These are phyloP conservation scores for Pararge aegeria DNA, from an alignment of 1,140 invertebrate genomes.

Conservation along the genomic window DNA sequence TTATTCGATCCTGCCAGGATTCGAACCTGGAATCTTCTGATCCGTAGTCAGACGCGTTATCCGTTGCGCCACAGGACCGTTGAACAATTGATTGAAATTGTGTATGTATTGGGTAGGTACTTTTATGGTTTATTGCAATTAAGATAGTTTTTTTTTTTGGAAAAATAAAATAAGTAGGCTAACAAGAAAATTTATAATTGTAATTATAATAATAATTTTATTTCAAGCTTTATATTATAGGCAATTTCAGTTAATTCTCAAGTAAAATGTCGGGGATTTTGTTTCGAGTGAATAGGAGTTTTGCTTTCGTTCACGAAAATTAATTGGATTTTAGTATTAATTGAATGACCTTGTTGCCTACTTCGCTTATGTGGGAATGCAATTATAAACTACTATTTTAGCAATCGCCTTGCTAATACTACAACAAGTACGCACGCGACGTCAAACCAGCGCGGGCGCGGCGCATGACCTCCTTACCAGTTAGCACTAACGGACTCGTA, in stretches of 20 bases:
- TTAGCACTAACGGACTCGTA: conserved; percentile 66
- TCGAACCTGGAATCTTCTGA: conserved; percentile 95
- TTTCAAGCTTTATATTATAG: too few relatives aligned
- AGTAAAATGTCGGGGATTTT: neutral
- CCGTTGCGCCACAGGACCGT: conserved; percentile 92
- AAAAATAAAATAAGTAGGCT: too few relatives aligned
- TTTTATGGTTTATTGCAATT: too few relatives aligned
- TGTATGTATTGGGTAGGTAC: too few relatives aligned
- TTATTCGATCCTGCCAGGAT: conserved; percentile 90
- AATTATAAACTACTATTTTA: conserved; percentile 46
- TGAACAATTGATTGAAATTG: neutral
- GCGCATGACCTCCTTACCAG: conserved; percentile 61
- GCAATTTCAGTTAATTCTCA: too few relatives aligned
- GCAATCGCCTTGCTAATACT: conserved; percentile 48
- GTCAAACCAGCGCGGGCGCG: conserved; percentile 18
- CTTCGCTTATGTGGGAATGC: conserved; percentile 28
- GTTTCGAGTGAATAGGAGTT: neutral
- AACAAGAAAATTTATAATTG: too few relatives aligned
- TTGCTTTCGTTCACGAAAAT: neutral
- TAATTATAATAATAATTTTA: too few relatives aligned
- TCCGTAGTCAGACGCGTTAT: conserved; percentile 94
- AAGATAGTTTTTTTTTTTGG: too few relatives aligned
- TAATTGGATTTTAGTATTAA: conserved; percentile 6
- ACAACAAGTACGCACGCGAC: conserved; percentile 64
- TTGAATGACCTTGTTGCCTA: conserved; percentile 34